Evolutionary conservation across 2,888 invertebrate species (phyloP).

Genomic region (Plemyria rubiginata): DNA sequence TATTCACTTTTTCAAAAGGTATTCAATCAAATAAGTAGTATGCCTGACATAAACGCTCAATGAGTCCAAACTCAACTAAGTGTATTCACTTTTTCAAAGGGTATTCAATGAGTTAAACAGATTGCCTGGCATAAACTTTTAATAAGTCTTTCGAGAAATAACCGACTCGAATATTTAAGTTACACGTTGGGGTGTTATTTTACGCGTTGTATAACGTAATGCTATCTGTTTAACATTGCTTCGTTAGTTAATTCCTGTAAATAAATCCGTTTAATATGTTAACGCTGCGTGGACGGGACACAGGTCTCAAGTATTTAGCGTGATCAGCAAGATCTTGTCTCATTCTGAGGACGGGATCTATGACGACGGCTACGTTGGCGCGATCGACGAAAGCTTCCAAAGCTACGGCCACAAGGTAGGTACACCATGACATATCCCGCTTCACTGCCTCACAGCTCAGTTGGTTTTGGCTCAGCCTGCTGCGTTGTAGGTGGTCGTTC

Average conservation of each 20-base stretch:
- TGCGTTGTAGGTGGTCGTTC: background rate
- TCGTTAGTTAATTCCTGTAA: background rate
- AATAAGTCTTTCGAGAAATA: no score
- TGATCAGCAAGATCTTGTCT: constrained; percentile 97
- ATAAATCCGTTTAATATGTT: constrained; percentile 46
- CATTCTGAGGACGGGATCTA: constrained; percentile 92
- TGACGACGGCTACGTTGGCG: constrained; percentile 69
- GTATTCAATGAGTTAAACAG: no score
- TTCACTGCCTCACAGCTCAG: background rate
- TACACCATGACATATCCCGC: background rate
- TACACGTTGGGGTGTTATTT: no score
- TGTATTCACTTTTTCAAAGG: no score
- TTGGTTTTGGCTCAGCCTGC: background rate
- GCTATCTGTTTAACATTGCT: background rate
- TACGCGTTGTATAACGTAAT: no score
- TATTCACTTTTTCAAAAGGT: no score
- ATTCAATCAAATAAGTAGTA: no score
- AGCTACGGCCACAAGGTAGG: constrained; percentile 65
- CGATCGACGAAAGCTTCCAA: constrained; percentile 72
- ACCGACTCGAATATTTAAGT: no score
- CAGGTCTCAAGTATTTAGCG: constrained; percentile 96
- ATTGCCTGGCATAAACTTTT: no score
- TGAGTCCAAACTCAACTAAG: no score
- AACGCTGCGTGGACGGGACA: constrained; percentile 55
- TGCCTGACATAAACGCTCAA: no score